Evolutionary conservation across 92 coral and sea anemone genomes (phyloP).

Genomic region (Anthopleura xanthogrammica): DNA sequence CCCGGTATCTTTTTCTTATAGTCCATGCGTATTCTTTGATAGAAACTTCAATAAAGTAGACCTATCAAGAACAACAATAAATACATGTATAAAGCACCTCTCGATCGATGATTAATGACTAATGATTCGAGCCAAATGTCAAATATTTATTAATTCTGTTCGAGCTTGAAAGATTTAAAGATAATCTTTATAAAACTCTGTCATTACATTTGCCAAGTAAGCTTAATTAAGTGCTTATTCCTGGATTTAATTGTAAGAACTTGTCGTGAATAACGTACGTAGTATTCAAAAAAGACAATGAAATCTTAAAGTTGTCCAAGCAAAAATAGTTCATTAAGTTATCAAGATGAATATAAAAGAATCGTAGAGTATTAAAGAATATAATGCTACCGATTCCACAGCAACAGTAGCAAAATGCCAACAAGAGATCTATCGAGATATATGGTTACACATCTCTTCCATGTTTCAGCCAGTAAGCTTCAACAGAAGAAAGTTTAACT

Average conservation of each 20-base stretch:
- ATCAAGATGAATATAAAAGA: no score
- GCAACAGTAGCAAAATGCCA: constrained; percentile 31
- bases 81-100: not conserved
- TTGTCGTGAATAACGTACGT: not conserved
- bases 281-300: not conserved
- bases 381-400: not conserved
- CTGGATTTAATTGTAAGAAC: not conserved
- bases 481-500: no score
- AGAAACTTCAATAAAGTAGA: constrained; percentile 83
- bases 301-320: not conserved
- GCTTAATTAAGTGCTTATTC: no score
- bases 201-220: not conserved
- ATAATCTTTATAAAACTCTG: not conserved
- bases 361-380: not conserved
- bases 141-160: not conserved
- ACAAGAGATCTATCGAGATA: not conserved
- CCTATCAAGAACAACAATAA: constrained; percentile 32
- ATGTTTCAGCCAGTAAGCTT: not conserved
- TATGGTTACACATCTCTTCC: not conserved
- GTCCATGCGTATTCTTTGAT: constrained; percentile 90
- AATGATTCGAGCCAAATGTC: not conserved
- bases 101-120: not conserved
- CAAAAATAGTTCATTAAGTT: no score
- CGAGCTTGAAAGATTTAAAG: not conserved
- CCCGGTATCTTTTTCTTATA: constrained; percentile 78